Conservation (phyloP, 2,888 invertebrate genomes). For the Drosophila tripunctata region DNA sequence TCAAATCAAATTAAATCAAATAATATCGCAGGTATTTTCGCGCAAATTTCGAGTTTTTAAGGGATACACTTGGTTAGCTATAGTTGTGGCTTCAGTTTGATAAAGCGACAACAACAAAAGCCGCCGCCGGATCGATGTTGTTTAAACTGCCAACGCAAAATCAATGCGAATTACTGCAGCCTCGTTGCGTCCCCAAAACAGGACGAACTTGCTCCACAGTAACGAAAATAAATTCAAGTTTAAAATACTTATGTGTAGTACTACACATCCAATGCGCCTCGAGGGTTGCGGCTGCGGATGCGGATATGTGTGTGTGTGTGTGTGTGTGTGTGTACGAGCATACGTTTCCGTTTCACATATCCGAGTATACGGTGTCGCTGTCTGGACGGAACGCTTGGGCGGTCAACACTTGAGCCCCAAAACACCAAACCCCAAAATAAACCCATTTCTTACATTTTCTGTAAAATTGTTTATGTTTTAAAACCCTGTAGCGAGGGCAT, state of each 20-base stretch:
- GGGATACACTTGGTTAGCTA: constrained; percentile 15
- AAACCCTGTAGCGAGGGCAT: not conserved
- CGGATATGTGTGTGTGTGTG: no score
- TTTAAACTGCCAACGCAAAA: constrained; percentile 60
- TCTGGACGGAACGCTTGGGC: constrained; percentile 27
- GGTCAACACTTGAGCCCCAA: constrained; percentile 33
- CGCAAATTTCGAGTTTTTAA: constrained; percentile 42
- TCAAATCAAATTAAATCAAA: constrained; percentile 41
- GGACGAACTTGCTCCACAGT: constrained; percentile 24
- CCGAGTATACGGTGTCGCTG: constrained; percentile 3
- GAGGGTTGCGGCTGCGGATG: constrained; percentile 17
- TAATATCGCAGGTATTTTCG: constrained; percentile 68
- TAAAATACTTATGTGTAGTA: constrained; percentile 60
- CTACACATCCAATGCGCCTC: constrained; percentile 28
- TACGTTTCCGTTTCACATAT: not conserved
- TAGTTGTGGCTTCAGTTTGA: constrained; percentile 8
- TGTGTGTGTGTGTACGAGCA: no score
- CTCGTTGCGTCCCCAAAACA: constrained; percentile 64
- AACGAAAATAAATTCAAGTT: constrained; percentile 70
- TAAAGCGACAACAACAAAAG: not conserved
- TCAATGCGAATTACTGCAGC: constrained; percentile 80
- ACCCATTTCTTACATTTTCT: not conserved
- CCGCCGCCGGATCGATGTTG: constrained; percentile 38
- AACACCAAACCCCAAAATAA: constrained; percentile 30
- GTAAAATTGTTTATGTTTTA: not conserved